Base-by-base conservation (phyloP, 2,888 invertebrate species). In the Linnaemya vulpina region DNA sequence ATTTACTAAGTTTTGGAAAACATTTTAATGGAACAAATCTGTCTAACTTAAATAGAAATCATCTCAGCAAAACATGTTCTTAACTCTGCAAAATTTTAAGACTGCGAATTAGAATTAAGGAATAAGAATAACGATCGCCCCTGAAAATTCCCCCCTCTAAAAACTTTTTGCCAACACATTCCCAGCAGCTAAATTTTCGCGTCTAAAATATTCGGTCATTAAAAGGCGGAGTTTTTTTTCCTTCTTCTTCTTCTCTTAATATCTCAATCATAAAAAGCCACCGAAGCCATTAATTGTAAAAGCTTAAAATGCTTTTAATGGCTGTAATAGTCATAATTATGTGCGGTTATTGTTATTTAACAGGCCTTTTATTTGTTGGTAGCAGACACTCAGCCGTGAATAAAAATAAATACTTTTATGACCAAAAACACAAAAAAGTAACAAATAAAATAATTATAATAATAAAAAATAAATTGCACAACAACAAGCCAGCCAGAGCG, bases 271-370 rank as follows among this genome's bases (percentile, higher is more conserved):
- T 78, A 75, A 79, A 73, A 79, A 63, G 70, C 70, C 74, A 79
- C 51, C 68, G 74, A 51, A 70, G 70, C 83, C 79, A 79, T 83
- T 83, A 78, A 74, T 58, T 30, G 46, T 40, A 62, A 58, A 11
- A 63, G 68, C 40, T 73, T 58, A 60, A 80, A 55, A 30, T 17
- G 15, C n/a, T 73, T 83, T 83, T 74, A 70, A 83, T 78, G 70
- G 25, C 65, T 79, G 73, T 74, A 70, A 83, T 74, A 55, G 25
- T 49, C 51, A 58, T 70, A 70, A 80, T 80, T 84, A 80, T 76
- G 80, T 84, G 84, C 76, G 80, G 70, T 80, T 84, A 84, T 84
- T 84, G 67, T 73, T 80, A 76, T 67, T 84, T 76, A 80, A 80
- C 80, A 60, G 76, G 25, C 35, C 40, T 63, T 73, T 73, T 73